Evolutionary conservation across 2,797 vertebrate genomes (phyloP).

Genomic region (Ptychobarbus kaznakovi): DNA sequence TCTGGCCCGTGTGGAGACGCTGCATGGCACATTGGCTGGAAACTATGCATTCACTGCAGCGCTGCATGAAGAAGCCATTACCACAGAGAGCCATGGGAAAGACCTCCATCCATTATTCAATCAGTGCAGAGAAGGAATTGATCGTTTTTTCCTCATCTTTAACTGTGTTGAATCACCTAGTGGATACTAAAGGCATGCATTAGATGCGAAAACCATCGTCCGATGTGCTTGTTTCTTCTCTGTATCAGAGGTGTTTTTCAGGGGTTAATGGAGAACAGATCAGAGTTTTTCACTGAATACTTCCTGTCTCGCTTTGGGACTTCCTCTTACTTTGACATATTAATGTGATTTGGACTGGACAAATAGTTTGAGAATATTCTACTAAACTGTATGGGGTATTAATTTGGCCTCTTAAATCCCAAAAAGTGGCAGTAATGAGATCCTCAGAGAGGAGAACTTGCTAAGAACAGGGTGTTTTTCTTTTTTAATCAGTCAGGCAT

Average conservation of each 20-base stretch:
- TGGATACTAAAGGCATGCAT: not conserved
- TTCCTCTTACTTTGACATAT: conserved; percentile 32
- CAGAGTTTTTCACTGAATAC: not conserved
- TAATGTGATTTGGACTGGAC: conserved; percentile 27
- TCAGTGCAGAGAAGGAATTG: conserved; percentile 29
- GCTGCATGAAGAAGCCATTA: conserved; percentile 49
- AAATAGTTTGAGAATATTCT: conserved; percentile 7
- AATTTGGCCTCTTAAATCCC: not conserved
- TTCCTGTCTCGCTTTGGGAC: conserved; percentile 27
- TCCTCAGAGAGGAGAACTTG: not conserved
- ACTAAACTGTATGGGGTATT: not conserved
- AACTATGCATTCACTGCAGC: conserved; percentile 47
- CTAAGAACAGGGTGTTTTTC: not conserved
- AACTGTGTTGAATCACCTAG: conserved; percentile 22
- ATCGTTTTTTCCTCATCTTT: not conserved
- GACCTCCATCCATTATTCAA: conserved; percentile 42
- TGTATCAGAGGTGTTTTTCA: conserved; percentile 2
- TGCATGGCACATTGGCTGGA: conserved; percentile 58
- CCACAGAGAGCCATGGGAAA: conserved; percentile 37
- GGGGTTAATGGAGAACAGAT: conserved; percentile 17
- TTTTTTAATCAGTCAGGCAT: not conserved
- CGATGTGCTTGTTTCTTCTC: not conserved
- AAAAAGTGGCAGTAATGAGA: conserved; percentile 32
- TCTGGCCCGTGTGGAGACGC: conserved; percentile 38
- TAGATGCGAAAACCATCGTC: not conserved